Conservation (phyloP, 2,797 vertebrate genomes). For the Pseudopleuronectes americanus region DNA sequence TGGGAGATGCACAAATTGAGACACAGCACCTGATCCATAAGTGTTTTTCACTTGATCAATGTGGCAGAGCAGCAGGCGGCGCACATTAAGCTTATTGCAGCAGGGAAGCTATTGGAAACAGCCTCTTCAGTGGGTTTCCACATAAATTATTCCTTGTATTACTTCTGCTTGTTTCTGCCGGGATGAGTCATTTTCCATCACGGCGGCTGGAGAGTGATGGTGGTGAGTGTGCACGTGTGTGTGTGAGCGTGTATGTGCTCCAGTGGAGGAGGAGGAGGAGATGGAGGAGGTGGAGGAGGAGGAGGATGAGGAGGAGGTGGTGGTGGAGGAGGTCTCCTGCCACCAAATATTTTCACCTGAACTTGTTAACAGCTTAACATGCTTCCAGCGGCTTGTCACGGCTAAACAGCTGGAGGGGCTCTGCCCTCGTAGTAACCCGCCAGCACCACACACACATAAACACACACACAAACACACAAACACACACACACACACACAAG, state of each 20-base stretch:
- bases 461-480: not conserved
- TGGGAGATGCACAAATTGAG: not conserved
- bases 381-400: slow-evolving; percentile 64
- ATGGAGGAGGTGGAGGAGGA: slow-evolving; percentile 34
- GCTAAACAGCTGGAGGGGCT: slow-evolving; percentile 68
- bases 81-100: not conserved
- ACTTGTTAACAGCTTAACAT: slow-evolving; percentile 66
- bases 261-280: slow-evolving; percentile 29
- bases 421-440: slow-evolving; percentile 43
- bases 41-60: slow-evolving; percentile 7
- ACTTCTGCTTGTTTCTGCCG: slow-evolving; percentile 29
- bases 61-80: not conserved
- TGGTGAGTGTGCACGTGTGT: not conserved
- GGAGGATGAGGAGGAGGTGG: slow-evolving; percentile 24
- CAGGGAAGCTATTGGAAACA: slow-evolving; percentile 1
- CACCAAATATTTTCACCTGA: slow-evolving; percentile 69
- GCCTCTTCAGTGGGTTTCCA: slow-evolving; percentile 18
- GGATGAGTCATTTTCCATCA: slow-evolving; percentile 26
- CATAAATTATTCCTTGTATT: slow-evolving; percentile 43
- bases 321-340: slow-evolving; percentile 40
- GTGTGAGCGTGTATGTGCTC: not conserved
- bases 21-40: slow-evolving; percentile 1
- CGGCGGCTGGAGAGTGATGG: slow-evolving; percentile 12
- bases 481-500: too few species aligned
- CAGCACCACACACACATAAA: slow-evolving; percentile 35